phyloP scores from a whole-genome alignment of 2,113 vertebrate species.

The Macaca mulatta region DNA sequence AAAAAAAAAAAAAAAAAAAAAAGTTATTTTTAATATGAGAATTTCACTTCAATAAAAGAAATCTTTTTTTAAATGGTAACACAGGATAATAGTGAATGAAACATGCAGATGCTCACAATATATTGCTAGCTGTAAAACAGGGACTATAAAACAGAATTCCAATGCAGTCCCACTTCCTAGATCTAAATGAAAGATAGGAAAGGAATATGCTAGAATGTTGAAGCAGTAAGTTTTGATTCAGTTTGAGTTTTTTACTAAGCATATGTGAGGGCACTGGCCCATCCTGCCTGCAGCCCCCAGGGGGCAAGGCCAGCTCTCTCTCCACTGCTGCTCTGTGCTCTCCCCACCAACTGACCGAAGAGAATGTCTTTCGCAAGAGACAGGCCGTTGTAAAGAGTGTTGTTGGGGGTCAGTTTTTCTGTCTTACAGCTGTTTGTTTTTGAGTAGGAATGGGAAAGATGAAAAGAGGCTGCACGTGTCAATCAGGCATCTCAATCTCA shows the following conservation, averaged over 20 bases:
- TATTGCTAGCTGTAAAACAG: background rate
- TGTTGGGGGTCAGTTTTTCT: background rate
- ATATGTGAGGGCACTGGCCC: background rate
- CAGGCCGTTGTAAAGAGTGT: background rate
- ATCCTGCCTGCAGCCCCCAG: background rate
- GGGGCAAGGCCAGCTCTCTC: background rate
- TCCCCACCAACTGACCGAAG: background rate
- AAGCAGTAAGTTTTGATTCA: background rate
- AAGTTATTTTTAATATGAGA: background rate
- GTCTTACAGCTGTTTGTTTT: background rate
- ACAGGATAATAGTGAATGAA: background rate
- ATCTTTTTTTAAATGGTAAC: background rate
- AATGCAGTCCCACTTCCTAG: background rate
- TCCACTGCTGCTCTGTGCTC: background rate
- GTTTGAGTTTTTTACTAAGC: background rate
- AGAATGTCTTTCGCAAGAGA: background rate
- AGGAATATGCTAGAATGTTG: background rate
- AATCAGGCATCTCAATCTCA: background rate
- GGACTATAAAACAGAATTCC: background rate
- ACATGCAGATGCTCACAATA: background rate
- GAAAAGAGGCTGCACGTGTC: background rate
- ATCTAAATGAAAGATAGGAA: background rate
- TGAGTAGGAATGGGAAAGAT: background rate
- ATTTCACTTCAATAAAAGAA: background rate
- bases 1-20: background rate